A percentile compares a stretch with the other conserved stretches of the same genome.
Evolutionary conservation across 2,113 vertebrate genomes (phyloP).

Genomic region (Pelodiscus sinensis): DNA sequence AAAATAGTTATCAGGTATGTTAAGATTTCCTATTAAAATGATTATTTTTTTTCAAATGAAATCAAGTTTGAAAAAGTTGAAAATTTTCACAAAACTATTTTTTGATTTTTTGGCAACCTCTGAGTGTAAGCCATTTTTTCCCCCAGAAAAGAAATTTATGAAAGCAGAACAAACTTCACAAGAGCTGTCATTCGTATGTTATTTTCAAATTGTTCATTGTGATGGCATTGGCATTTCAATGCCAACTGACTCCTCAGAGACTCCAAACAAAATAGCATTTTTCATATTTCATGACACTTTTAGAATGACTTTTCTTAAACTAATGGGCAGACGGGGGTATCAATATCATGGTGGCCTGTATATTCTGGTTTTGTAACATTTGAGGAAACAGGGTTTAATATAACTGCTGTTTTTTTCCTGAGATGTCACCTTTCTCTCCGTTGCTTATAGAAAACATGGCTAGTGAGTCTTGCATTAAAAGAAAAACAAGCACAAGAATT

Average conservation of each 20-base stretch:
- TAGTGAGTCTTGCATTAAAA: neutral
- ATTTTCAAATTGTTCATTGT: slow-evolving; percentile 14
- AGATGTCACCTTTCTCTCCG: neutral
- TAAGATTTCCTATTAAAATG: neutral
- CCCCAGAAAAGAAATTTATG: neutral
- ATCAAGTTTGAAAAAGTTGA: neutral
- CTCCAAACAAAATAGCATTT: neutral
- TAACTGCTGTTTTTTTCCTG: neutral
- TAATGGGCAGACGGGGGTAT: neutral
- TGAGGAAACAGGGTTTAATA: neutral
- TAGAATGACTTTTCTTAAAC: neutral
- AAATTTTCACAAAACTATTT: neutral
- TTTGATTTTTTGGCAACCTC: neutral
- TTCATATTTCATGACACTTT: neutral
- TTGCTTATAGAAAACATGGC: neutral
- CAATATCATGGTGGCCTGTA: neutral
- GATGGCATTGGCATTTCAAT: slow-evolving; percentile 4
- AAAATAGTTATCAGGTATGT: neutral
- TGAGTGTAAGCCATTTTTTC: neutral
- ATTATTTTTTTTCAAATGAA: neutral
- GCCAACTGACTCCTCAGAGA: neutral
- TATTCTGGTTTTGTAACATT: neutral
- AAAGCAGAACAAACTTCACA: neutral
- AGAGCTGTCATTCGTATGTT: neutral
- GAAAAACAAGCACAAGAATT: neutral